Evolutionary conservation across 2,888 invertebrate genomes (phyloP), one percentile per base, ranked within the genome.

Genomic region (Drosophila leonis): DNA sequence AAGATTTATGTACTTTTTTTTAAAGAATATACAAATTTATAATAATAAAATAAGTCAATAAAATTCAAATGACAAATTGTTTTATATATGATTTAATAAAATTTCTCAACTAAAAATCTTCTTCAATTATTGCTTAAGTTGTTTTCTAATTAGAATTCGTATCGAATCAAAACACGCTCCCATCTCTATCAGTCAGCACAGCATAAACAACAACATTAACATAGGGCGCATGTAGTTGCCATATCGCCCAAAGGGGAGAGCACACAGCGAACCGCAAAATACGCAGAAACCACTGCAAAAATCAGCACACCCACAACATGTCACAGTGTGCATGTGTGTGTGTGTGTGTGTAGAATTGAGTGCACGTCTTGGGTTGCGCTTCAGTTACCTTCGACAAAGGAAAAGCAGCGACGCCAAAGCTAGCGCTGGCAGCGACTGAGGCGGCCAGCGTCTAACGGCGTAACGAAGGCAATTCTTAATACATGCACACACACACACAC

Each of bases 301-400:
- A 55, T 65, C 78, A 65, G 63, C 71, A 64, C 71, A 74, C 69
- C 63, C 48, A 78, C 66, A 61, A 60, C 55, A 63, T 57, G 42
- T 62, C 66, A 65, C 49, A 64, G 31, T 66, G 59, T 39, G 24
- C 12, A 42, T 24, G n/a, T 37, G 42, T 18, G 10, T 56, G 60
- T 65, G 57, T 64, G 61, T 55, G 61, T 66, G 64, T 72, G 42
- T 64, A 46, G 57, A 77, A 78, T 72, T 77, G 79, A 78, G 79
- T 78, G 66, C 77, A 69, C 65, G 75, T 69, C 79, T 77, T 78
- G 57, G 66, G 77, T 77, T 79, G 76, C 83, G 83, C 82, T 84
- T 87, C 88, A 83, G 88, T 84, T 83, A 75, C 88, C 85, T 82
- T 84, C 80, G 69, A 88, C 88, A 87, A 84, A 75, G 72, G 65